Conservation (phyloP, 2,113 vertebrate genomes). For the Rostratula benghalensis region DNA sequence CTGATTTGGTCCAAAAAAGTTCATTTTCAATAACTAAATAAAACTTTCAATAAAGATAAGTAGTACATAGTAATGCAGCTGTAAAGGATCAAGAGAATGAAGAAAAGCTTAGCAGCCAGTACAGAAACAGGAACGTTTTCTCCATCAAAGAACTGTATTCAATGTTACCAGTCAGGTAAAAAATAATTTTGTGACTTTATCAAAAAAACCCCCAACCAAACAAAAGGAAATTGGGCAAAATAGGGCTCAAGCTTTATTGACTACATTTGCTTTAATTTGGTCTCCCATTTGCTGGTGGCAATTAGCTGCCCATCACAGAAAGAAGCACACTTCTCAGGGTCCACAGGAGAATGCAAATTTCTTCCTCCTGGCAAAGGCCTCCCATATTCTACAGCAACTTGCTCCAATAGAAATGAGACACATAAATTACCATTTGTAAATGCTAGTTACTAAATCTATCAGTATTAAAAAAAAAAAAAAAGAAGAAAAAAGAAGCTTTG, state of each 20-base stretch:
- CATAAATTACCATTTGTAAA: background rate
- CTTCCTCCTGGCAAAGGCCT: background rate
- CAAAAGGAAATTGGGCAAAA: background rate
- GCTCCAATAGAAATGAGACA: background rate
- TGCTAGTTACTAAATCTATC: background rate
- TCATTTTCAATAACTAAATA: background rate
- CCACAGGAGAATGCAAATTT: background rate
- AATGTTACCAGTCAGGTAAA: background rate
- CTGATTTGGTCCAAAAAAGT: background rate
- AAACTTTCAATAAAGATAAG: background rate
- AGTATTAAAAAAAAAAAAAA: background rate
- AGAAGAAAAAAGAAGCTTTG: background rate
- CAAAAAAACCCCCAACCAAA: background rate
- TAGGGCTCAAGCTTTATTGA: background rate
- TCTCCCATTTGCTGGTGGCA: background rate
- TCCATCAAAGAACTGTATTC: background rate
- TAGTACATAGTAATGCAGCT: background rate
- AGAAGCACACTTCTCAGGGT: background rate
- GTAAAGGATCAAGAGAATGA: background rate
- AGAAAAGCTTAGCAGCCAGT: background rate
- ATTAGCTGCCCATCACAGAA: background rate
- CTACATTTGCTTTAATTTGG: background rate
- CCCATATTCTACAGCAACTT: background rate
- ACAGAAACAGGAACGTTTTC: background rate
- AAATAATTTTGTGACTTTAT: too few species aligned